Evolutionary conservation across 2,888 invertebrate species (phyloP).

Genomic region (Eupithecia pulchellata): DNA sequence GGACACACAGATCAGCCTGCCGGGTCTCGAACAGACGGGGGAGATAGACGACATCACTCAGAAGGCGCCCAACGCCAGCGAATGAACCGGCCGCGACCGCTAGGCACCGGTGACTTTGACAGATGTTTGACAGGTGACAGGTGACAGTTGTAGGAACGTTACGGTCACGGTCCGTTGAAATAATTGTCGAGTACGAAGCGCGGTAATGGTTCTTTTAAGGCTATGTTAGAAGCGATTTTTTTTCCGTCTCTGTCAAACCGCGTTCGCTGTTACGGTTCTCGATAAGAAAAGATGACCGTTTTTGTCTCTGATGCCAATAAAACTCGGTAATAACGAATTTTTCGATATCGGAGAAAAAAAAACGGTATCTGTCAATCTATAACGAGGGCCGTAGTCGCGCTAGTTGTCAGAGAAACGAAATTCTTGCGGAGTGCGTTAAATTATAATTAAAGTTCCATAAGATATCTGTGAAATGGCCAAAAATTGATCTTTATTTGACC

Average conservation of each 20-base stretch:
- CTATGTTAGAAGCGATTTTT: no score
- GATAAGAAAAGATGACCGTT: not conserved
- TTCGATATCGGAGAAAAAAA: not conserved
- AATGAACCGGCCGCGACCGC: conserved; percentile 35
- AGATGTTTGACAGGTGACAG: conserved; percentile 19
- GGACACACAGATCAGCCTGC: conserved; percentile 91
- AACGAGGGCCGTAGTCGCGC: not conserved
- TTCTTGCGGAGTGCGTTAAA: not conserved
- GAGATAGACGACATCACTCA: conserved; percentile 66
- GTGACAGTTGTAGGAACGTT: not conserved
- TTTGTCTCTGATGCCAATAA: not conserved
- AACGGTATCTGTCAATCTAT: not conserved
- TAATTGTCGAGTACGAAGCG: no score
- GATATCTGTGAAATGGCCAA: not conserved
- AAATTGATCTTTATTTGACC: not conserved
- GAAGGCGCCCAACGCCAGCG: conserved; percentile 49
- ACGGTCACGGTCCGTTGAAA: not conserved
- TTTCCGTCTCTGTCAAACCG: no score
- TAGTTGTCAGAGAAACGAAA: not conserved
- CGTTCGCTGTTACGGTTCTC: not conserved
- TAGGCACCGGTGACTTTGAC: conserved; percentile 28
- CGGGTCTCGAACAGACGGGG: conserved; percentile 86
- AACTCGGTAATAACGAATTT: not conserved
- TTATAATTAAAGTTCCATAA: not conserved
- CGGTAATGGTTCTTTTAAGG: no score